These are phyloP conservation scores for Coptodon rendalli DNA, from an alignment of 2,113 vertebrate genomes.

Conservation along the genomic window DNA sequence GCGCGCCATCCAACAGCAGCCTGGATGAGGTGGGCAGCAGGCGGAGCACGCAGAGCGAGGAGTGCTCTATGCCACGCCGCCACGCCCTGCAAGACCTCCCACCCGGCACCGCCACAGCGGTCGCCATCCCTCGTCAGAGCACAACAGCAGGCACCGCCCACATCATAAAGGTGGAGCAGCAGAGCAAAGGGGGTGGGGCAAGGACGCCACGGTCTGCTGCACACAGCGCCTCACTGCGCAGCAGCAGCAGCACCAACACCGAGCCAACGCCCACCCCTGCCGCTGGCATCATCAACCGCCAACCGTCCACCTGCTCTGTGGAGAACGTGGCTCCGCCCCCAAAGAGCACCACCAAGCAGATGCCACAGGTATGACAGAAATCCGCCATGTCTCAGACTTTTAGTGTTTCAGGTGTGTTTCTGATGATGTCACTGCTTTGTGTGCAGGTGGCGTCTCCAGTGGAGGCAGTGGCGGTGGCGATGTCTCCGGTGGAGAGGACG, in stretches of 20 bases:
- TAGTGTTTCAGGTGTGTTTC: not conserved
- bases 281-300: constrained; percentile 50
- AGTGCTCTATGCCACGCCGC: constrained; percentile 51
- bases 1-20: constrained; percentile 81
- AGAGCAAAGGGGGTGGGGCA: constrained; percentile 66
- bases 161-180: constrained; percentile 82
- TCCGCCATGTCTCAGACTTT: fast-evolving
- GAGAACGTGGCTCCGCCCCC: constrained; percentile 81
- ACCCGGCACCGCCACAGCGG: constrained; percentile 53
- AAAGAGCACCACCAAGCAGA: constrained; percentile 69
- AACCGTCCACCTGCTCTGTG: constrained; percentile 75
- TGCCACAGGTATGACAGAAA: constrained; percentile 49
- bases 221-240: constrained; percentile 78
- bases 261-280: constrained; percentile 40
- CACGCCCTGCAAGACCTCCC: constrained; percentile 33
- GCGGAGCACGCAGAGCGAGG: constrained; percentile 79
- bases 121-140: constrained; percentile 82
- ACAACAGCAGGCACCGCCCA: constrained; percentile 81
- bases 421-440: not conserved
- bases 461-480: constrained; percentile 82
- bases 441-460: constrained; percentile 82
- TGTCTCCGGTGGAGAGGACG: constrained; percentile 96
- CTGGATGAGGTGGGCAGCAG: constrained; percentile 79
- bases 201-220: constrained; percentile 72
- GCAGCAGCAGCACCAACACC: constrained; percentile 77